Percentiles rank a stretch among this genome's conserved stretches.
phyloP scores from a whole-genome alignment of 2,797 vertebrate species.

The Hozukius guyotensis region DNA sequence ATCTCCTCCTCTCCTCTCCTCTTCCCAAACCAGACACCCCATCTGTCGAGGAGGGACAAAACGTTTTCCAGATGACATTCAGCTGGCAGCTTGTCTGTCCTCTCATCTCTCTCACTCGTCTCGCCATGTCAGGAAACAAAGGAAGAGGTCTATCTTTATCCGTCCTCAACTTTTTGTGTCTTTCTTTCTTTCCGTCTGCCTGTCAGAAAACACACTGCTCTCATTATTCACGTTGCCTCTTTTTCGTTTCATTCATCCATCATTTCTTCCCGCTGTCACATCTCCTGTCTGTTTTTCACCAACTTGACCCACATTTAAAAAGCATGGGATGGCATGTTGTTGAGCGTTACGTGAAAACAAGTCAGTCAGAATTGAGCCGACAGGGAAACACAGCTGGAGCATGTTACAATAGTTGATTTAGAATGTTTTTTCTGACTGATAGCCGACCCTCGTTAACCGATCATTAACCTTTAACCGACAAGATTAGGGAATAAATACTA shows the following conservation, averaged over 20 bases:
- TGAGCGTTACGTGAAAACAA: conserved; percentile 12
- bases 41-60: conserved; percentile 30
- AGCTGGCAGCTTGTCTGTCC: conserved; percentile 24
- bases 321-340: conserved; percentile 5
- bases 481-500: too few species aligned
- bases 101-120: conserved; percentile 1
- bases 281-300: background rate
- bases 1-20: background rate
- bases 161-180: background rate
- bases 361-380: background rate
- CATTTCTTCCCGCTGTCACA: conserved; percentile 24
- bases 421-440: background rate
- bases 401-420: background rate
- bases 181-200: background rate
- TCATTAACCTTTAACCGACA: background rate
- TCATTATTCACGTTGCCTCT: conserved; percentile 16
- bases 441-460: background rate
- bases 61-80: conserved; percentile 53
- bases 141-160: background rate
- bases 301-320: conserved; percentile 26
- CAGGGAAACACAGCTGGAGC: conserved; percentile 16
- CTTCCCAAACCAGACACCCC: conserved; percentile 21
- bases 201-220: conserved; percentile 44
- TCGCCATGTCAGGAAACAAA: conserved; percentile 18
- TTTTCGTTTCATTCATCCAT: conserved; percentile 29